Percentiles rank a stretch among this genome's conserved stretches.
These are phyloP conservation scores for Myotis lucifugus DNA, from an alignment of 2,113 vertebrate species.

Conservation along the genomic window DNA sequence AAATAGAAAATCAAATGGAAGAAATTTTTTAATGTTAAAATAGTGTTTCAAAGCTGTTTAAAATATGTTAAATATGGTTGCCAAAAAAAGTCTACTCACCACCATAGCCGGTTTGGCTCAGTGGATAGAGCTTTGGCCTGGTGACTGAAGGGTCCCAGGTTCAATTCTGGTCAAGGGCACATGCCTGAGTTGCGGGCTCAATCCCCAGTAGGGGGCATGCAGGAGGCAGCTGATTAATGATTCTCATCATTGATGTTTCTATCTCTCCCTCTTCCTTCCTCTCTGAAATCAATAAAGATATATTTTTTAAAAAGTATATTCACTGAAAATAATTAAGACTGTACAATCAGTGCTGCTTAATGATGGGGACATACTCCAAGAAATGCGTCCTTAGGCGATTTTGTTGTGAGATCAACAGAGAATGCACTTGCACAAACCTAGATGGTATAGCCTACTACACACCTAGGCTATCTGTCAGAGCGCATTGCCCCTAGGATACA, in stretches of 20 bases:
- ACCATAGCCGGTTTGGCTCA: too few relatives aligned
- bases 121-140: too few relatives aligned
- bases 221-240: too few relatives aligned
- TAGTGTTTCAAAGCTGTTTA: neutral
- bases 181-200: too few relatives aligned
- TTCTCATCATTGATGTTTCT: too few relatives aligned
- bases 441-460: neutral
- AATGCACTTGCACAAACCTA: neutral
- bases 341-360: neutral
- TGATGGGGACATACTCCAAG: neutral
- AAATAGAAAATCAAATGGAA: neutral
- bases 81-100: neutral
- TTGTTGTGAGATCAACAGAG: neutral
- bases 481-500: neutral
- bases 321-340: neutral
- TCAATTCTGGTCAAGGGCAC: too few relatives aligned
- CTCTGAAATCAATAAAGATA: too few relatives aligned
- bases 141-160: too few relatives aligned
- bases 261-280: too few relatives aligned
- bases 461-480: neutral
- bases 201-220: too few relatives aligned
- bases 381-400: neutral
- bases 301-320: neutral
- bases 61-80: neutral
- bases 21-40: neutral